Conservation (phyloP, 1,140 invertebrate species). For the Oryzaephilus surinamensis region DNA sequence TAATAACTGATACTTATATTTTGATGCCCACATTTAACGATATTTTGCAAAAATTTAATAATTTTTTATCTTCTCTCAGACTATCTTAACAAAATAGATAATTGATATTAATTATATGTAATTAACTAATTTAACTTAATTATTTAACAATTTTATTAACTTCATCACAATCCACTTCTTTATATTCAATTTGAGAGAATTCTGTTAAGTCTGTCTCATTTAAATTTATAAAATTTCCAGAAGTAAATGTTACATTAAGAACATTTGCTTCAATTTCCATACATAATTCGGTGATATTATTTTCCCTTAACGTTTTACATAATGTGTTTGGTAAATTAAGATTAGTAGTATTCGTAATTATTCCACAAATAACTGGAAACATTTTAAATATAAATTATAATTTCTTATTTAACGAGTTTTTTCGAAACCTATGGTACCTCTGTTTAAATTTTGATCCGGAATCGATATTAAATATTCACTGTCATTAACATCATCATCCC, state of each 20-base stretch:
- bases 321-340: slow-evolving; percentile 9
- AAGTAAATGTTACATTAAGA: slow-evolving; percentile 11
- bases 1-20: too few relatives aligned
- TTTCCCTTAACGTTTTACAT: slow-evolving; percentile 11
- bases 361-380: slow-evolving; percentile 14
- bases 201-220: slow-evolving; percentile 1
- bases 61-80: too few relatives aligned
- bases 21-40: too few relatives aligned
- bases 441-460: not conserved
- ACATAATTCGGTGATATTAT: slow-evolving; percentile 5
- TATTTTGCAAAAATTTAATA: too few relatives aligned
- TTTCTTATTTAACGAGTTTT: not conserved
- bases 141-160: slow-evolving; percentile 4
- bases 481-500: too few relatives aligned
- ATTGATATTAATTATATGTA: too few relatives aligned
- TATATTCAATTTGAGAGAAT: slow-evolving; percentile 13
- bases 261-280: slow-evolving; percentile 8
- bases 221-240: slow-evolving; percentile 3
- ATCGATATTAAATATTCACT: too few relatives aligned
- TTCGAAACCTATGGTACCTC: not conserved
- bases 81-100: too few relatives aligned
- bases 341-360: slow-evolving; percentile 11
- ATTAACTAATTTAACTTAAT: too few relatives aligned
- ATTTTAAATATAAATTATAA: not conserved
- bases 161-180: slow-evolving; percentile 15